These are phyloP conservation scores for Syrista parreyssii DNA, from an alignment of 2,888 invertebrate genomes.

Conservation along the genomic window DNA sequence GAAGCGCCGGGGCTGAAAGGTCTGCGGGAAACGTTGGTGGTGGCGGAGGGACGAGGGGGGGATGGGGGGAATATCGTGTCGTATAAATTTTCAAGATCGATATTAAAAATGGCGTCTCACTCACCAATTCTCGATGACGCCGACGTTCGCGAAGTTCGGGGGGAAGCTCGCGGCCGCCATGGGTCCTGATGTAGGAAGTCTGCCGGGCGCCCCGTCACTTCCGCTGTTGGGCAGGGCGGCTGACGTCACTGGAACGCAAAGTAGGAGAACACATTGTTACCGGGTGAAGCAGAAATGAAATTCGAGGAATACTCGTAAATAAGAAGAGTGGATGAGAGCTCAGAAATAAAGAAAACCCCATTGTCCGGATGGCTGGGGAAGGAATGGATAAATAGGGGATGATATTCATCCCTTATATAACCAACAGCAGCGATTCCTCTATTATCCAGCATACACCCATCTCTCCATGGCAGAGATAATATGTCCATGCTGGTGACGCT, in stretches of 20 bases:
- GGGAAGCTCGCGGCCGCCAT: constrained; percentile 64
- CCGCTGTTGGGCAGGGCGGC: constrained; percentile 37
- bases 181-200: constrained; percentile 48
- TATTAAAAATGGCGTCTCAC: constrained; percentile 29
- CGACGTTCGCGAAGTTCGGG: constrained; percentile 61
- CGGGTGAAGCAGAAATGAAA: constrained; percentile 6
- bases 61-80: not conserved
- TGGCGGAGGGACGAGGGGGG: no score
- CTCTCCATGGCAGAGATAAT: not conserved
- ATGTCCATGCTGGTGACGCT: not conserved
- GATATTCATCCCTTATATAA: not conserved
- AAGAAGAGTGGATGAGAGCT: not conserved
- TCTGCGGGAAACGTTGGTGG: not conserved
- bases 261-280: not conserved
- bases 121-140: constrained; percentile 63
- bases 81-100: not conserved
- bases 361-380: not conserved
- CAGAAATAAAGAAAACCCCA: not conserved
- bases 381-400: not conserved
- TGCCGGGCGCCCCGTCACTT: constrained; percentile 46
- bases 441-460: not conserved
- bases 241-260: constrained; percentile 42
- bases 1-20: no score
- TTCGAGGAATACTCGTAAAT: not conserved
- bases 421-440: not conserved